These are phyloP conservation scores for Ctenosaura bakeri DNA, from an alignment of 2,797 vertebrate genomes.

Conservation along the genomic window DNA sequence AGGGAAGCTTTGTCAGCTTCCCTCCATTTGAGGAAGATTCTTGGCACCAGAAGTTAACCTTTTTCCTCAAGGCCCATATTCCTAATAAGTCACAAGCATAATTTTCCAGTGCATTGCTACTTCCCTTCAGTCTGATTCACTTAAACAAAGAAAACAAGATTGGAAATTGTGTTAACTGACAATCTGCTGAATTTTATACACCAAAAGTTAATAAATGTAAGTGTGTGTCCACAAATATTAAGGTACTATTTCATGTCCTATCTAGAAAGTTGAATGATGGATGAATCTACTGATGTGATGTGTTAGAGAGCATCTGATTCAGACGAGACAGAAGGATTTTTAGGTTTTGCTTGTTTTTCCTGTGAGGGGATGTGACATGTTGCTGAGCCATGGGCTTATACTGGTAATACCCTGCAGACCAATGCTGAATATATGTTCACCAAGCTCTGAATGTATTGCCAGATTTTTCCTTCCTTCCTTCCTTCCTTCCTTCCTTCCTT, in stretches of 20 bases:
- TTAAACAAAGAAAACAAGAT: not conserved
- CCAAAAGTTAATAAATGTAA: not conserved
- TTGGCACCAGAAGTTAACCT: too few species aligned
- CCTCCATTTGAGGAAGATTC: not conserved
- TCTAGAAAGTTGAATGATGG: not conserved
- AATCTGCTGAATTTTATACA: not conserved
- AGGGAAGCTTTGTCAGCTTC: not conserved
- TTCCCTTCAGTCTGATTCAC: not conserved
- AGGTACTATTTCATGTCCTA: not conserved
- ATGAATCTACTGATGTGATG: not conserved
- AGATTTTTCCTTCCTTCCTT: too few species aligned
- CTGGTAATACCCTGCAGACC: not conserved
- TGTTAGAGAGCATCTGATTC: not conserved
- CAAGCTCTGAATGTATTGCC: too few species aligned
- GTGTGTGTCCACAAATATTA: not conserved
- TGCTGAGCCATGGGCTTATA: not conserved
- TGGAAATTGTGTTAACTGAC: not conserved
- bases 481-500: too few species aligned
- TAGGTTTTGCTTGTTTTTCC: too few species aligned
- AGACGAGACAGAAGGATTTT: not conserved
- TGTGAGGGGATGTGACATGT: not conserved
- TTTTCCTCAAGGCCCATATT: not conserved
- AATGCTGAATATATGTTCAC: not conserved
- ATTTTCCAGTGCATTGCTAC: not conserved
- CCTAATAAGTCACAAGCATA: not conserved